Evolutionary conservation across 1,140 invertebrate genomes (phyloP).

Genomic region (Drosophila novamexicana): DNA sequence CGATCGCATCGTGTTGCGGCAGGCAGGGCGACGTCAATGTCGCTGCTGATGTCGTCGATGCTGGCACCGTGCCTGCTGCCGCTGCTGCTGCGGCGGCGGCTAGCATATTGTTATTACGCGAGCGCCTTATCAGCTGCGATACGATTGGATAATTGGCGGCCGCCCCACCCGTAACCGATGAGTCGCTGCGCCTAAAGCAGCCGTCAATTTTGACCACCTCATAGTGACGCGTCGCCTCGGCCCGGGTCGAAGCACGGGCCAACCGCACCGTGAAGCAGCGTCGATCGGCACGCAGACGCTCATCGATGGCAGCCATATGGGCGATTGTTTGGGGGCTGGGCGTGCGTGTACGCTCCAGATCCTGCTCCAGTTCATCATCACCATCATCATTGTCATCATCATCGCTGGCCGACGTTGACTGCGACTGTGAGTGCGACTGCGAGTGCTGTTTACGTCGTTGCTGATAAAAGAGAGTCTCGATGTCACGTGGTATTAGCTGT

Average conservation of each 20-base stretch:
- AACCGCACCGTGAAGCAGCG: slow-evolving; percentile 86
- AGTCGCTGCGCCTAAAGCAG: slow-evolving; percentile 85
- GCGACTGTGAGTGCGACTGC: slow-evolving; percentile 62
- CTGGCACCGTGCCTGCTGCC: slow-evolving; percentile 78
- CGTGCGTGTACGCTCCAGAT: slow-evolving; percentile 45
- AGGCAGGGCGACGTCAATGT: slow-evolving; percentile 69
- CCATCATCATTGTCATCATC: slow-evolving; percentile 73
- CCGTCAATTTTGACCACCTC: slow-evolving; percentile 87
- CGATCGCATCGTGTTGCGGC: slow-evolving; percentile 78
- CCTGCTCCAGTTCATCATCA: slow-evolving; percentile 31
- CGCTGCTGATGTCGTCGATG: slow-evolving; percentile 70
- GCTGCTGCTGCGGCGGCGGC: slow-evolving; percentile 67
- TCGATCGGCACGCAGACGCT: slow-evolving; percentile 73
- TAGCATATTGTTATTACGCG: slow-evolving; percentile 77
- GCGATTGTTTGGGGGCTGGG: slow-evolving; percentile 78
- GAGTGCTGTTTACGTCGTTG: slow-evolving; percentile 54
- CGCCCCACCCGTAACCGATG: slow-evolving; percentile 80
- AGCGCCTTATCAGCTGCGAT: slow-evolving; percentile 85
- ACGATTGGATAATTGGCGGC: slow-evolving; percentile 84
- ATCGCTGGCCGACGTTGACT: slow-evolving; percentile 75
- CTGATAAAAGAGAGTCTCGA: slow-evolving; percentile 77
- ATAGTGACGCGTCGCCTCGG: slow-evolving; percentile 87
- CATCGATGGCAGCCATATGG: slow-evolving; percentile 73
- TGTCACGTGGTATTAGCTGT: slow-evolving; percentile 87
- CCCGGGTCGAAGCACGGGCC: slow-evolving; percentile 87